phyloP scores from a whole-genome alignment of 2,888 invertebrate genomes.

The Platynereis dumerilii region DNA sequence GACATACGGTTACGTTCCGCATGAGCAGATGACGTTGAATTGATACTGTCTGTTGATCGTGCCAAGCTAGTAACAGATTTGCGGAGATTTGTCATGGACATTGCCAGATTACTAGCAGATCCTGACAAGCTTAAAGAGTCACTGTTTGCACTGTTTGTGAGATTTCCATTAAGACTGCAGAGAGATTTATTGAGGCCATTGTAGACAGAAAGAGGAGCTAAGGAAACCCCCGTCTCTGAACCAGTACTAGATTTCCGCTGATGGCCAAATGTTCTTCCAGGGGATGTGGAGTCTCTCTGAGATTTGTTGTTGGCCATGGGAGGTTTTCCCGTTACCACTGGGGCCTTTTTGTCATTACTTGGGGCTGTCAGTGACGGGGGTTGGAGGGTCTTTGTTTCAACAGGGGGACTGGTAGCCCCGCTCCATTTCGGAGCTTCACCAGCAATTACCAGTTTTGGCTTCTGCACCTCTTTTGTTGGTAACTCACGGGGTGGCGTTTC shows the following conservation, averaged over 20 bases:
- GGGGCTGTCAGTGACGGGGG: too few species aligned
- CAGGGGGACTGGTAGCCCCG: too few species aligned
- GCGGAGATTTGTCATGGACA: background rate
- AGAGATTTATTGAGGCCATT: constrained; percentile 15
- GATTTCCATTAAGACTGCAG: constrained; percentile 2
- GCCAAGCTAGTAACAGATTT: constrained; percentile 9
- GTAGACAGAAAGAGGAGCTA: background rate
- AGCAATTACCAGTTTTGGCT: background rate
- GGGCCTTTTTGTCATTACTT: too few species aligned
- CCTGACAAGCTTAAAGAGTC: background rate
- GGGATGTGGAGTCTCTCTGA: background rate
- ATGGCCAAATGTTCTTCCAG: background rate
- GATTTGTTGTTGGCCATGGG: background rate
- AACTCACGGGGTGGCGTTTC: background rate
- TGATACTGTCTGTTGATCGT: constrained; percentile 18
- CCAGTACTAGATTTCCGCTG: too few species aligned
- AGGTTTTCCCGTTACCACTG: background rate
- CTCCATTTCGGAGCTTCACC: too few species aligned
- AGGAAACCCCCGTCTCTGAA: background rate
- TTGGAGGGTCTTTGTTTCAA: too few species aligned
- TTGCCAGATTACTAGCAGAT: constrained; percentile 5
- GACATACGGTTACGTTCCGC: constrained; percentile 11
- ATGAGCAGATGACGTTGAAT: constrained; percentile 3
- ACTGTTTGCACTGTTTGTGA: constrained; percentile 7
- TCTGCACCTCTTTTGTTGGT: background rate